phyloP scores from a whole-genome alignment of 2,888 invertebrate species.

The Zhuqinia jingwanae region DNA sequence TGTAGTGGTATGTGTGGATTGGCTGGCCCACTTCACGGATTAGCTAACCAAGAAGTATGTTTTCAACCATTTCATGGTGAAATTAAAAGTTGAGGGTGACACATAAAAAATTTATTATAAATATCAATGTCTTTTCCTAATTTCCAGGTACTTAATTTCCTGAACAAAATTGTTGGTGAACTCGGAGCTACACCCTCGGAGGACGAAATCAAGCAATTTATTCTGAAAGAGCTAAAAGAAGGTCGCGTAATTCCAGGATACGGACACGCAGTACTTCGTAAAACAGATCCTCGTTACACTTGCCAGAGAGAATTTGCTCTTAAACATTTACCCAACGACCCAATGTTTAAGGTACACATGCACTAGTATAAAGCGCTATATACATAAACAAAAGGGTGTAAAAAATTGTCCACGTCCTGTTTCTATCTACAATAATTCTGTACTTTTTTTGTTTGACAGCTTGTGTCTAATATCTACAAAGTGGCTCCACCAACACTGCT shows the following conservation, averaged over 20 bases:
- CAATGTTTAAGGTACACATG: constrained; percentile 87
- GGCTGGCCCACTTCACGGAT: constrained; percentile 97
- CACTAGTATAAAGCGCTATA: no score
- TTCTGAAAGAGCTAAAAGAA: constrained; percentile 97
- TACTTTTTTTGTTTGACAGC: constrained; percentile 81
- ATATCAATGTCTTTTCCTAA: no score
- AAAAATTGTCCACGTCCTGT: neutral
- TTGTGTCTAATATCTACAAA: constrained; percentile 95
- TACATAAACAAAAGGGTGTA: no score
- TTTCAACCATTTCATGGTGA: constrained; percentile 44
- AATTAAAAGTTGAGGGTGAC: neutral
- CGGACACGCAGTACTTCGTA: constrained; percentile 97
- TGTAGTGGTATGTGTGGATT: constrained; percentile 96
- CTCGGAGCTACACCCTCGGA: constrained; percentile 93
- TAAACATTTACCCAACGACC: constrained; percentile 95
- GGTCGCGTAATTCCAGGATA: constrained; percentile 99
- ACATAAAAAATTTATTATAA: constrained; percentile 4
- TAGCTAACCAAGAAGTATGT: constrained; percentile 95
- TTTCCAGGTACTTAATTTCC: constrained; percentile 92
- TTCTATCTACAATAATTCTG: neutral
- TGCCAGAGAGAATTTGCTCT: constrained; percentile 97
- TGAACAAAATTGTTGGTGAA: constrained; percentile 93
- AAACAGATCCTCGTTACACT: constrained; percentile 95
- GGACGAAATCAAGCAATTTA: constrained; percentile 96
- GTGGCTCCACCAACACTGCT: constrained; percentile 95